phyloP scores from a whole-genome alignment of 2,888 invertebrate species.

The Plemyria rubiginata region DNA sequence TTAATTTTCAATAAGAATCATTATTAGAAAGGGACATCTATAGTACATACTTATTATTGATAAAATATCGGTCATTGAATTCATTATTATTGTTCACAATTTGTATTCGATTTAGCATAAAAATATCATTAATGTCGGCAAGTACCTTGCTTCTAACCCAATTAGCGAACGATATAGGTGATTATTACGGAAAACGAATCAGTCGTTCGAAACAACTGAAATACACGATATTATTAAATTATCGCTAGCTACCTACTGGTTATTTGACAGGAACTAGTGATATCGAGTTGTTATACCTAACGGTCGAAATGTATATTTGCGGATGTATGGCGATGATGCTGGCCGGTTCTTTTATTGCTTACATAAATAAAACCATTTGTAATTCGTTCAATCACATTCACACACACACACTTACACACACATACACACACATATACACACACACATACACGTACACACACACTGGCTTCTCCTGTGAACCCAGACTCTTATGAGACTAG shows the following conservation, averaged over 20 bases:
- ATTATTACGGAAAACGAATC: slow-evolving; percentile 44
- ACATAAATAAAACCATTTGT: no score
- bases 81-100: slow-evolving; percentile 44
- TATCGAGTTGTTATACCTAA: slow-evolving; percentile 50
- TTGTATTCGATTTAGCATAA: slow-evolving; percentile 32
- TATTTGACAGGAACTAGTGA: slow-evolving; percentile 53
- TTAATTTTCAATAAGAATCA: slow-evolving; percentile 33
- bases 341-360: no score
- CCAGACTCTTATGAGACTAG: no score
- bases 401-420: no score
- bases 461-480: no score
- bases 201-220: slow-evolving; percentile 44
- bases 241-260: slow-evolving; percentile 45
- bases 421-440: no score
- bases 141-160: slow-evolving; percentile 32
- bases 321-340: slow-evolving; percentile 24
- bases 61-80: slow-evolving; percentile 45
- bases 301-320: slow-evolving; percentile 41
- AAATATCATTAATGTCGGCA: slow-evolving; percentile 25
- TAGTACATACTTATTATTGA: slow-evolving; percentile 32
- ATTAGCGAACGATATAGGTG: slow-evolving; percentile 41
- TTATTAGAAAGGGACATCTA: slow-evolving; percentile 42
- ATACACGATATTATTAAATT: slow-evolving; percentile 36
- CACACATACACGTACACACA: no score
- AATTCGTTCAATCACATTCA: no score